phyloP scores from a whole-genome alignment of 2,113 vertebrate species.

The Corvus hawaiiensis region DNA sequence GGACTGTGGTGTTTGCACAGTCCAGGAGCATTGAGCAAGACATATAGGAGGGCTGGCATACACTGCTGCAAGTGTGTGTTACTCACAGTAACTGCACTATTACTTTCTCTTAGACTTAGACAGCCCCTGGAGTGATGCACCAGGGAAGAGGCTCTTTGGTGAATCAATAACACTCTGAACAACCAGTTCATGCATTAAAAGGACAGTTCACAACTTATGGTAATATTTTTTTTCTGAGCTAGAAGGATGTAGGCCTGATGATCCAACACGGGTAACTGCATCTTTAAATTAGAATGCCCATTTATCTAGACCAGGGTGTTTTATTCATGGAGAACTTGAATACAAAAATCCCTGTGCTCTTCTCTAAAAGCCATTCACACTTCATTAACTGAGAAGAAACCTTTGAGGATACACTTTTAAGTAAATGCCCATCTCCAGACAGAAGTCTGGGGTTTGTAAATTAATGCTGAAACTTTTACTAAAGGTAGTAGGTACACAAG shows the following conservation, averaged over 20 bases:
- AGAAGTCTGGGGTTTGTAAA: not conserved
- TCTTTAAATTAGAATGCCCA: not conserved
- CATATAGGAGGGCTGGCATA: not conserved
- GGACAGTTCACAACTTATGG: not conserved
- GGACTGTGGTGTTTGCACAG: not conserved
- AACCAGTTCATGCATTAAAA: not conserved
- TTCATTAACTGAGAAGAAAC: not conserved
- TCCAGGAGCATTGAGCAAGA: not conserved
- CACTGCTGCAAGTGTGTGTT: not conserved
- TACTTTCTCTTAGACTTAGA: not conserved
- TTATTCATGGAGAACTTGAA: not conserved
- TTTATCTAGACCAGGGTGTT: not conserved
- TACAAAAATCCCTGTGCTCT: not conserved
- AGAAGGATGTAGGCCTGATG: not conserved
- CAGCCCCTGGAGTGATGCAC: not conserved
- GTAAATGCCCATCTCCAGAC: not conserved
- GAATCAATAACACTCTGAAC: not conserved
- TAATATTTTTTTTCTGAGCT: not conserved
- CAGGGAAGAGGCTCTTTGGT: not conserved
- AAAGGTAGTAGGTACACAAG: not conserved
- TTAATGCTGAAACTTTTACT: not conserved
- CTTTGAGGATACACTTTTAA: not conserved
- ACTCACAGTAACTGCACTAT: not conserved
- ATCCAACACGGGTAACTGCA: not conserved
- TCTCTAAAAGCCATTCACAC: not conserved